phyloP scores from a whole-genome alignment of 1,140 invertebrate genomes.

The Drosophila ohnishii region DNA sequence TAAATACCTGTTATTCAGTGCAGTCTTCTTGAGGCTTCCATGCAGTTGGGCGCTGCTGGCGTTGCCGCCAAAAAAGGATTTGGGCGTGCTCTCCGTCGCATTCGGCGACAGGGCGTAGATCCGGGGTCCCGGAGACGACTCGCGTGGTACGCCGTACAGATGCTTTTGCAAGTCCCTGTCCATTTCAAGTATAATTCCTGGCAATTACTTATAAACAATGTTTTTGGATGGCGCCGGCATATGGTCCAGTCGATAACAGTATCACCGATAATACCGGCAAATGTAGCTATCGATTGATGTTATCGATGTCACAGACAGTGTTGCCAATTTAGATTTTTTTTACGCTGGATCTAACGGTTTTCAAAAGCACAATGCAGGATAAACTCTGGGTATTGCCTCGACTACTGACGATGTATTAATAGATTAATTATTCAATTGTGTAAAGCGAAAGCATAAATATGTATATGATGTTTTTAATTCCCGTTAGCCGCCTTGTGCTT shows the following conservation, averaged over 20 bases:
- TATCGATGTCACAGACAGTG: slow-evolving; percentile 8
- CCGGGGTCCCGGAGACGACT: slow-evolving; percentile 41
- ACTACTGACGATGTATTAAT: too few species aligned
- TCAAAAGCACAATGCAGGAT: too few species aligned
- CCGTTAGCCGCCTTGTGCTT: too few species aligned
- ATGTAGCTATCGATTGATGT: background rate
- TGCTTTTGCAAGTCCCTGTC: slow-evolving; percentile 59
- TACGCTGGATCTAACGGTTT: too few species aligned
- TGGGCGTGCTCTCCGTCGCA: slow-evolving; percentile 47
- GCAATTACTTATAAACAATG: slow-evolving; percentile 33
- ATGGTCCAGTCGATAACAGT: slow-evolving; percentile 14
- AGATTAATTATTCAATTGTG: too few species aligned
- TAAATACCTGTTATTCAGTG: slow-evolving; percentile 55
- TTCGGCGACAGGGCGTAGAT: slow-evolving; percentile 37
- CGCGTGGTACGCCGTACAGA: slow-evolving; percentile 43
- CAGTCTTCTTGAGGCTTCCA: slow-evolving; percentile 55
- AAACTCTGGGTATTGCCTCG: too few species aligned
- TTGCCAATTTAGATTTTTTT: too few species aligned
- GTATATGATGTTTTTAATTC: too few species aligned
- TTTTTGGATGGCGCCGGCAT: slow-evolving; percentile 46
- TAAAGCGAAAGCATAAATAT: too few species aligned
- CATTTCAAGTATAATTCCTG: slow-evolving; percentile 13
- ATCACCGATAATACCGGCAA: too few species aligned
- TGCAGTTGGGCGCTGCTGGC: slow-evolving; percentile 25
- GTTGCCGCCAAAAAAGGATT: slow-evolving; percentile 69